Evolutionary conservation across 2,797 vertebrate species (phyloP), one percentile per base, ranked within the genome.

Genomic region (Falco concolor): DNA sequence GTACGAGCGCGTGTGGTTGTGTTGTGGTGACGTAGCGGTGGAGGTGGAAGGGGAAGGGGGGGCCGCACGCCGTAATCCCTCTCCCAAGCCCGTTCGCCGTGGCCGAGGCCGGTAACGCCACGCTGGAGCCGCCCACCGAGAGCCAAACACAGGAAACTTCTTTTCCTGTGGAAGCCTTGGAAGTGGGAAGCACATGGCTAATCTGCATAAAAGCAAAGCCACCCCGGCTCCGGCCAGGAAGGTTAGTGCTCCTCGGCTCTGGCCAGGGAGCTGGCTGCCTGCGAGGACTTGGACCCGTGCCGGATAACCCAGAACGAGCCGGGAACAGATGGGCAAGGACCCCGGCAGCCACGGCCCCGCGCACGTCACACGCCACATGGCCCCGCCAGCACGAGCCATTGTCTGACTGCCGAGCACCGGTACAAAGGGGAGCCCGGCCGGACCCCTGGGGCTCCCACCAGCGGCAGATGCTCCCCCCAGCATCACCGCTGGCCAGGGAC

Each of bases 191-290:
- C 99, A 99, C 99, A 99, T 99, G 99, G 99, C 99, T 99, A 98
- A 99, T 99, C 99, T 99, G 98, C 99, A 99, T 99, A 98, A 99
- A 98, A 98, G 98, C 96, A 98, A 98, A 98, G 98, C 98, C 98
- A 98, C 98, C 96, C 98, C 98, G 96, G 96, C 98, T 98, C 98
- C 98, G 99, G 99, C 98, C 98, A 98, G 98, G 97, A 98, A 98
- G 98, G 98, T 98, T 98, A 98, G 98, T 91, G 98, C 98, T 98
- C 97, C 96, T 98, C 97, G 98, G 98, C 98, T 98, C 98, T 98
- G 98, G 98, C 97, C 97, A 97, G 75, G 96, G 97, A 97, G 97
- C 98, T 94, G 98, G 97, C 98, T 97, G 98, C 96, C 96, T 96
- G 95, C 79, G 91, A 97, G 97, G 97, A 93, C 97, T 98, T 98